Percentiles rank a stretch among this genome's conserved stretches.
phyloP scores from a whole-genome alignment of 2,797 vertebrate species.

The Spheniscus humboldti region DNA sequence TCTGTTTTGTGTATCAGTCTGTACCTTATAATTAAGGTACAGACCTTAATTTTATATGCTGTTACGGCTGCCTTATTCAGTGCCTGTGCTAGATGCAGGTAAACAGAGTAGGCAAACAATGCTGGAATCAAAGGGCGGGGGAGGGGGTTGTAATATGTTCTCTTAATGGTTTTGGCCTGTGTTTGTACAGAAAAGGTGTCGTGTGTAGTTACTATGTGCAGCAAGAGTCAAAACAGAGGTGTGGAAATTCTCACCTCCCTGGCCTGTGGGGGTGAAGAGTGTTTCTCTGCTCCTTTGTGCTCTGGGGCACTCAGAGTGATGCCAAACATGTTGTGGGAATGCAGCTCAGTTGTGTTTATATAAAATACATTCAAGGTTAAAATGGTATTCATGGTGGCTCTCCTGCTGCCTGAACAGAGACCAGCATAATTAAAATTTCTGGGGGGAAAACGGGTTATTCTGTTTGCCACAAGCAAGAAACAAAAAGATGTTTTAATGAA shows the following conservation, averaged over 20 bases:
- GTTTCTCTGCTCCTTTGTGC: not conserved
- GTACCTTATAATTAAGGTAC: not conserved
- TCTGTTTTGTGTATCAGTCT: rapidly evolving
- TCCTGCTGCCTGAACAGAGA: not conserved
- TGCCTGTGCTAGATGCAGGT: not conserved
- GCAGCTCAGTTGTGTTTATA: rapidly evolving
- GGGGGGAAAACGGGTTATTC: rapidly evolving
- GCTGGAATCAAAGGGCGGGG: not conserved
- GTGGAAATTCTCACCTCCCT: not conserved
- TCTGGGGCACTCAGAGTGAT: no score
- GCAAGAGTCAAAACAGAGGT: not conserved
- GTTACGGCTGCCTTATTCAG: not conserved
- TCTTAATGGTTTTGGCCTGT: not conserved
- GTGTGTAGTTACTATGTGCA: rapidly evolving
- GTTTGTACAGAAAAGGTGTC: not conserved
- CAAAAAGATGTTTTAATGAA: not conserved
- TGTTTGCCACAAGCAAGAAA: not conserved
- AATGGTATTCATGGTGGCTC: not conserved
- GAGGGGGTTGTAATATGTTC: not conserved
- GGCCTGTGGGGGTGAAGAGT: rapidly evolving
- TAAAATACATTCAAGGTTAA: not conserved
- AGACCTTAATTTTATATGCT: not conserved
- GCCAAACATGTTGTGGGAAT: rapidly evolving
- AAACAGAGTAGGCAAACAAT: not conserved
- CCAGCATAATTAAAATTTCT: rapidly evolving